Conservation (phyloP, 2,888 invertebrate genomes). For the Agrochola circellaris region DNA sequence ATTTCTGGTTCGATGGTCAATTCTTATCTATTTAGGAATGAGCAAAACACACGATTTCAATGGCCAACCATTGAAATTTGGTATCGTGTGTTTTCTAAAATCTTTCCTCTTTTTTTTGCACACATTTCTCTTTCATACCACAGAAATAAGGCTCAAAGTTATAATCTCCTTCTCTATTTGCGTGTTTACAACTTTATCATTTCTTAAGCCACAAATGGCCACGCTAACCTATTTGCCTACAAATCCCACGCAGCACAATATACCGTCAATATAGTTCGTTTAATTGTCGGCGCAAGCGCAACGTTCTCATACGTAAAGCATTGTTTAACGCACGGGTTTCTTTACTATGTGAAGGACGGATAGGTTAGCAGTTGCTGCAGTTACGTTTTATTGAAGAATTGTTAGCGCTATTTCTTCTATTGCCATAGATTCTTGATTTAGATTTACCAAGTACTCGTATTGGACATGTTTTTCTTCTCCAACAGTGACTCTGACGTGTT, state of each 20-base stretch:
- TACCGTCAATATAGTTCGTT: constrained; percentile 60
- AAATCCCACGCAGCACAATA: constrained; percentile 64
- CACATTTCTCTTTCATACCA: neutral
- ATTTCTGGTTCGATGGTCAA: neutral
- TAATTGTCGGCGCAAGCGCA: constrained; percentile 70
- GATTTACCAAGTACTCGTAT: neutral
- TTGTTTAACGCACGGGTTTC: constrained; percentile 71
- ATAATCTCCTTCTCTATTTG: no score
- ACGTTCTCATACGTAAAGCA: constrained; percentile 73
- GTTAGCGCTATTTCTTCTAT: constrained; percentile 4
- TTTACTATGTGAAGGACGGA: constrained; percentile 73
- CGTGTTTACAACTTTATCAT: constrained; percentile 7
- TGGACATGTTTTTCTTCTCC: neutral
- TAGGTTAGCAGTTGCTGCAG: constrained; percentile 22
- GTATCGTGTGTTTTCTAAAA: neutral
- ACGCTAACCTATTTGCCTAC: constrained; percentile 60
- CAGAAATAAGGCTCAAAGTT: neutral
- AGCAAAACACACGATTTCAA: no score
- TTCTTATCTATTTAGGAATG: neutral
- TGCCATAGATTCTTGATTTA: neutral
- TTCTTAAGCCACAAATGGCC: constrained; percentile 38
- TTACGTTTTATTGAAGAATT: constrained; percentile 27
- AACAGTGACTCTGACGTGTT: neutral
- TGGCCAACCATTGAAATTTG: neutral
- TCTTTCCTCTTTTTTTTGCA: neutral